A percentile compares a stretch with the other conserved stretches of the same genome.
Evolutionary conservation across 1,140 invertebrate genomes (phyloP).

Genomic region (Microplitis mediator): DNA sequence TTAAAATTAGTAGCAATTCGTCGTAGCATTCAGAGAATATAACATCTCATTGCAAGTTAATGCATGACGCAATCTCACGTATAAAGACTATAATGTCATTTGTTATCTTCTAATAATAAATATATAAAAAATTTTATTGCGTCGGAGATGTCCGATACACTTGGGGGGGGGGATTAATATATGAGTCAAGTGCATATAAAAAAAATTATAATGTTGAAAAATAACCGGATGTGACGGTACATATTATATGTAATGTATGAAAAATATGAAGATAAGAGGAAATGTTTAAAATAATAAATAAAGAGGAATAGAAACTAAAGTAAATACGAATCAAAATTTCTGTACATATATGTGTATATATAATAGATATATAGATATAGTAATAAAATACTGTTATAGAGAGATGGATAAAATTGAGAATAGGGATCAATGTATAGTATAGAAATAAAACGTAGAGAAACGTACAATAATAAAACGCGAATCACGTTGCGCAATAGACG

Average conservation of each 20-base stretch:
- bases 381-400: background rate
- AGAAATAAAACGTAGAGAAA: constrained; percentile 36
- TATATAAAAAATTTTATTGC: constrained; percentile 52
- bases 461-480: constrained; percentile 58
- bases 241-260: background rate
- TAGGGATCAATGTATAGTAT: constrained; percentile 20
- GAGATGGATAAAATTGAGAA: background rate
- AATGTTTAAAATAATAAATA: too few relatives aligned
- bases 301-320: too few relatives aligned
- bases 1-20: background rate
- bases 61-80: constrained; percentile 35
- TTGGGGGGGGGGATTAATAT: constrained; percentile 3
- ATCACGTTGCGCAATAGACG: constrained; percentile 55
- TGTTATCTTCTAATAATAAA: constrained; percentile 52
- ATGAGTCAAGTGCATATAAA: background rate
- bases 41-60: constrained; percentile 25
- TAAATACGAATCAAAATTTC: background rate
- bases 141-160: constrained; percentile 30
- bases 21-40: background rate
- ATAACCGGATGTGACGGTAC: constrained; percentile 38
- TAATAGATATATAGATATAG: background rate
- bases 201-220: constrained; percentile 30
- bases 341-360: background rate
- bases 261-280: background rate
- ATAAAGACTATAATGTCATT: constrained; percentile 39